Conservation (phyloP, 2,113 vertebrate genomes). For the Leucoraja erinaceus region DNA sequence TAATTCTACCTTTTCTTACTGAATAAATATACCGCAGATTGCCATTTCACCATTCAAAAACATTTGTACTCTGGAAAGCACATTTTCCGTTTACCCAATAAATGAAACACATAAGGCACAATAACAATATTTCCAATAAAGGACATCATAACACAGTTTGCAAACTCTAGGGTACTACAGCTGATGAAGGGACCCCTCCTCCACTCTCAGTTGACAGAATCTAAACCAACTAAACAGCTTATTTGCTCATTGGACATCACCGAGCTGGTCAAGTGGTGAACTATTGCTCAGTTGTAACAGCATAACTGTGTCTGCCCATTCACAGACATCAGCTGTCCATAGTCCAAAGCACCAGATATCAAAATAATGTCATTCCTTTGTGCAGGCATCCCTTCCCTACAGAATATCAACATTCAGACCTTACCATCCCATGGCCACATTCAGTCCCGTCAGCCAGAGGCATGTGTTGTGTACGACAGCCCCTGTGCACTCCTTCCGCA, state of each 20-base stretch:
- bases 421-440: slow-evolving; percentile 89
- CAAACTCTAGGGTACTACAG: background rate
- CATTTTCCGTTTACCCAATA: background rate
- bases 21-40: background rate
- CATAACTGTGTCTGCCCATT: background rate
- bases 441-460: slow-evolving; percentile 84
- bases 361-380: background rate
- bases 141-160: background rate
- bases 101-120: background rate
- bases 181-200: background rate
- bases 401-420: slow-evolving; percentile 39
- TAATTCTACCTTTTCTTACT: background rate
- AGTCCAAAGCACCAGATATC: background rate
- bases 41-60: background rate
- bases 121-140: background rate
- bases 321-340: background rate
- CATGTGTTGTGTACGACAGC: slow-evolving; percentile 95
- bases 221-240: background rate
- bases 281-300: background rate
- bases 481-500: slow-evolving; percentile 77
- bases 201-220: background rate
- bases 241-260: background rate
- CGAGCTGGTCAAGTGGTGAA: background rate
- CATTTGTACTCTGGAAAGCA: background rate
- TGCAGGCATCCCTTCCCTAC: background rate